These are phyloP conservation scores for Coracias cyanogaster DNA, from an alignment of 2,797 vertebrate species.

Conservation along the genomic window DNA sequence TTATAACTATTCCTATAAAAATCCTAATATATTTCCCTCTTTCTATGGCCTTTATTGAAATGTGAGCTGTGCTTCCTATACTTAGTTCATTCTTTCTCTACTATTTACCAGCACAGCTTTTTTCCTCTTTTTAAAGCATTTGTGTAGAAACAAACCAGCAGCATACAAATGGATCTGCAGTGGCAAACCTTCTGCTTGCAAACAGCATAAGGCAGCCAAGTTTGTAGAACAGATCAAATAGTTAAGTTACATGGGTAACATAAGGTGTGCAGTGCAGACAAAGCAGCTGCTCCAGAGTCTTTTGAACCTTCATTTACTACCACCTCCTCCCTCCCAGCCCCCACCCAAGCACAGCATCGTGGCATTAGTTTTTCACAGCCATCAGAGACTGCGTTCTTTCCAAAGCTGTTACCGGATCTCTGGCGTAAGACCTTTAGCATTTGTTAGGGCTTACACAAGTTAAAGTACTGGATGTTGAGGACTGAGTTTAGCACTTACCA, in stretches of 20 bases:
- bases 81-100: neutral
- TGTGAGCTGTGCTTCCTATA: neutral
- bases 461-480: neutral
- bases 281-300: conserved; percentile 40
- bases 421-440: neutral
- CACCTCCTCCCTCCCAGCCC: neutral
- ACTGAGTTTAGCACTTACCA: neutral
- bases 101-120: neutral
- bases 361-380: neutral
- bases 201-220: neutral
- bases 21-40: neutral
- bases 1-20: neutral
- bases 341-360: neutral
- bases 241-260: neutral
- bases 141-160: conserved; percentile 1
- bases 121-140: neutral
- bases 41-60: neutral
- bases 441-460: neutral
- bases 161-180: neutral
- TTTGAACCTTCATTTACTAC: conserved; percentile 35
- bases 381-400: neutral
- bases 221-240: conserved; percentile 43
- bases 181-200: neutral
- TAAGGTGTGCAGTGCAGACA: neutral
- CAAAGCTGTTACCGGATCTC: neutral